Base-by-base conservation (phyloP, 2,888 invertebrate genomes). In the Argyresthia goedartella region DNA sequence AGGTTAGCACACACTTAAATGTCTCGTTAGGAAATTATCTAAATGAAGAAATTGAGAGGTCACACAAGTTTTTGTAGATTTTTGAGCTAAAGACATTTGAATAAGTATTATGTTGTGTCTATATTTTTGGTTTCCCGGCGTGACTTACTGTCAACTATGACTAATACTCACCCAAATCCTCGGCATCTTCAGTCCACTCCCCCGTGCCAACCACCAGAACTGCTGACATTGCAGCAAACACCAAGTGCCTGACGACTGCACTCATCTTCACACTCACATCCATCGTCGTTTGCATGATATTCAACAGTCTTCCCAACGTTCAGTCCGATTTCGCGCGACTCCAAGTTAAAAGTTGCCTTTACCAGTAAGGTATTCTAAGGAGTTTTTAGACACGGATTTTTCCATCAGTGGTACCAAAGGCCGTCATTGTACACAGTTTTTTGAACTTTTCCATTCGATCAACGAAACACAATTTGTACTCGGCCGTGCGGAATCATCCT, bases 131-230 rank as follows among this genome's bases (percentile, higher is more conserved):
- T 25, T 25, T 25, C 25, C 25, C 2, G 25, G 25, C 6, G 25
- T 25, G 25, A 25, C 25, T 25, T 25, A 25, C 25, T 25, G 25
- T 6, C 6, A 25, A 25, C 25, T 25, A 25, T 25, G 6, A 25
- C 25, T 25, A 8, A 39, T 8, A 67, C 86, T 77, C 61, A 86
- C 86, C 86, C 54, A 86, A 62, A 56, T 86, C 86, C 56, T 86
- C 86, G 0, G 86, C 86, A 56, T 86, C 86, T 62, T 86, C 86
- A 48, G 75, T 86, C 86, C 86, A 86, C 59, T 86, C 86, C 1
- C 86, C 84, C 0, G 81, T 80, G 1, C 75, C 81, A n/a, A 63
- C 55, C 49, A 78, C 82, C 52, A 74, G 54, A 13, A 64, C 74
- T 1, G 67, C 76, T 1, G 69, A 69, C 65, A 72, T 62, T 52